A percentile compares a stretch with the other conserved stretches of the same genome.
These are phyloP conservation scores for Lithophane semibrunnea DNA, from an alignment of 2,888 invertebrate species.

Conservation along the genomic window DNA sequence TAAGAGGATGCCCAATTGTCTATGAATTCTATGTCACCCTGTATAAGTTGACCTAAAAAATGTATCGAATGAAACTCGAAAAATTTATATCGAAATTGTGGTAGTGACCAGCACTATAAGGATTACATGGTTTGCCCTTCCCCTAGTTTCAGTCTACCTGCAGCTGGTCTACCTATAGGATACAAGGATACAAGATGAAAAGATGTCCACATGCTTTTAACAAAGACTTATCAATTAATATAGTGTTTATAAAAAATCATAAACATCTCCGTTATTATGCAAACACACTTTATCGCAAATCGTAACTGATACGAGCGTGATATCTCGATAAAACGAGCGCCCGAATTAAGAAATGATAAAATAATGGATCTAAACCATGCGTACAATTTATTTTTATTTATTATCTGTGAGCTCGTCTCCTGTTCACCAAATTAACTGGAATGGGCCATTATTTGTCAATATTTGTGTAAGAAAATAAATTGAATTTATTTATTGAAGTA, in stretches of 20 bases:
- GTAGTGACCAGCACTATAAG: background rate
- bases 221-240: slow-evolving; percentile 37
- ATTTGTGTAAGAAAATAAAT: slow-evolving; percentile 16
- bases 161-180: background rate
- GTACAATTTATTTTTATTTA: slow-evolving; percentile 48
- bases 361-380: slow-evolving; percentile 26
- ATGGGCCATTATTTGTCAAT: slow-evolving; percentile 26
- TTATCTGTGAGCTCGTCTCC: slow-evolving; percentile 40
- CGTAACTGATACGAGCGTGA: slow-evolving; percentile 65
- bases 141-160: background rate
- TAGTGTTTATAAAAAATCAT: slow-evolving; percentile 48
- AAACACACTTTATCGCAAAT: slow-evolving; percentile 68
- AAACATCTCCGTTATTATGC: slow-evolving; percentile 65
- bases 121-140: background rate
- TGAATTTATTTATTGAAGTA: background rate
- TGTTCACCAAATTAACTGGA: slow-evolving; percentile 32
- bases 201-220: background rate
- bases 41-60: slow-evolving; percentile 17
- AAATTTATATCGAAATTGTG: background rate
- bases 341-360: slow-evolving; percentile 66
- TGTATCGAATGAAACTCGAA: background rate
- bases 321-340: slow-evolving; percentile 59
- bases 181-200: background rate
- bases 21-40: too few species aligned
- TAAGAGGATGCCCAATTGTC: too few species aligned